Evolutionary conservation across 2,888 invertebrate genomes (phyloP).

Genomic region (Dioctria linearis): DNA sequence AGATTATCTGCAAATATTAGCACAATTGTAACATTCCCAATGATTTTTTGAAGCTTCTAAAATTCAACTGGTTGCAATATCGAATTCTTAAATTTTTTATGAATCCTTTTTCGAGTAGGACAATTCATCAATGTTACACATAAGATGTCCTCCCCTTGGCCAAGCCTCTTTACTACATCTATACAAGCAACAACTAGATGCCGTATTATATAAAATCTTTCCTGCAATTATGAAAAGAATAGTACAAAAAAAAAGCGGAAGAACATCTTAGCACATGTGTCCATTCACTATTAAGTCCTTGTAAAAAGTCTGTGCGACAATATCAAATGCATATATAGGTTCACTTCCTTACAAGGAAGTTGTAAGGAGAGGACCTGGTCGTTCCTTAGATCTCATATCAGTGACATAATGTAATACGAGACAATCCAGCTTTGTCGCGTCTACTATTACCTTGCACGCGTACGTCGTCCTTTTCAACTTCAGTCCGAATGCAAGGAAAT

Average conservation of each 20-base stretch:
- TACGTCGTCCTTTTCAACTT: slow-evolving; percentile 17
- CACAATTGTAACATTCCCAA: no score
- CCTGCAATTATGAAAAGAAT: background rate
- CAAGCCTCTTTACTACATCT: slow-evolving; percentile 3
- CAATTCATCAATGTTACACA: slow-evolving; percentile 6
- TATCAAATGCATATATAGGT: background rate
- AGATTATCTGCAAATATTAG: no score
- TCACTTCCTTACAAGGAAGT: slow-evolving; percentile 24
- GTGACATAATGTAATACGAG: slow-evolving; percentile 37
- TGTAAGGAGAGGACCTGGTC: slow-evolving; percentile 41
- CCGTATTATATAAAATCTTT: background rate
- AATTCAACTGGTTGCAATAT: background rate
- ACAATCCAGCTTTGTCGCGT: background rate
- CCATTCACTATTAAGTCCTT: slow-evolving; percentile 18
- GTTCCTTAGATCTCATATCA: slow-evolving; percentile 44
- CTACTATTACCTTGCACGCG: slow-evolving; percentile 33
- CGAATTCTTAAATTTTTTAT: background rate
- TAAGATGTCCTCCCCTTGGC: slow-evolving; percentile 18
- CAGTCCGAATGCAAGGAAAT: slow-evolving; percentile 11
- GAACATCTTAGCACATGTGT: slow-evolving; percentile 31
- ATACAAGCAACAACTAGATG: background rate
- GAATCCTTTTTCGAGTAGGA: no score
- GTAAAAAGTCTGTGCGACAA: background rate
- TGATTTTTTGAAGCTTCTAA: no score
- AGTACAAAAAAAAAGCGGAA: slow-evolving; percentile 25